phyloP scores from a whole-genome alignment of 2,797 vertebrate genomes.

The Clarias fuscus region DNA sequence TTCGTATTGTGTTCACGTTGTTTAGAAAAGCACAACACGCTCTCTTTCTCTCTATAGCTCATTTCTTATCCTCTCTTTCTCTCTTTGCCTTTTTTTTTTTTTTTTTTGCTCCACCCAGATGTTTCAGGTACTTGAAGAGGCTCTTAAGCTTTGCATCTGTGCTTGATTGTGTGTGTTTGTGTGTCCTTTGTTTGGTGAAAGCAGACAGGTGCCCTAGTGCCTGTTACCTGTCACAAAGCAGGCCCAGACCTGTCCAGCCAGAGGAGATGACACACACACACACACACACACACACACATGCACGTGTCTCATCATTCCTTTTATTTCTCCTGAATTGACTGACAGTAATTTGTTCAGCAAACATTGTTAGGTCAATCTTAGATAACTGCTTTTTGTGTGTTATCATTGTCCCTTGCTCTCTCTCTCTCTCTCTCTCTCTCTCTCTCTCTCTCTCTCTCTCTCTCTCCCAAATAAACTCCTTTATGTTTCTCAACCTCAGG shows the following conservation, averaged over 20 bases:
- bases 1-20: conserved; percentile 4
- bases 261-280: conserved; percentile 37
- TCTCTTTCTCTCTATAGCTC: background rate
- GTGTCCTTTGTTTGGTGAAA: conserved; percentile 40
- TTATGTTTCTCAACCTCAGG: background rate
- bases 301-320: conserved; percentile 35
- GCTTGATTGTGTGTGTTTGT: conserved; percentile 28
- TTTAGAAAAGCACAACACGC: conserved; percentile 10
- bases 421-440: too few relatives aligned
- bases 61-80: background rate
- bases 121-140: conserved; percentile 36
- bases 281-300: conserved; percentile 32
- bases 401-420: conserved; percentile 36
- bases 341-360: conserved; percentile 55
- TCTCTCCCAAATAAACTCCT: background rate
- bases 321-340: conserved; percentile 49
- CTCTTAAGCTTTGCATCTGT: conserved; percentile 35
- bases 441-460: conserved; percentile 12
- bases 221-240: conserved; percentile 44
- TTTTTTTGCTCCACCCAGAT: conserved; percentile 37
- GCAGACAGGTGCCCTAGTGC: conserved; percentile 41
- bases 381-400: conserved; percentile 46
- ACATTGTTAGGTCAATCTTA: conserved; percentile 36
- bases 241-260: conserved; percentile 48
- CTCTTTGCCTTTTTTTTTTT: conserved; percentile 53